Conservation (phyloP, 2,888 invertebrate genomes). For the Drosophila macrospina region DNA sequence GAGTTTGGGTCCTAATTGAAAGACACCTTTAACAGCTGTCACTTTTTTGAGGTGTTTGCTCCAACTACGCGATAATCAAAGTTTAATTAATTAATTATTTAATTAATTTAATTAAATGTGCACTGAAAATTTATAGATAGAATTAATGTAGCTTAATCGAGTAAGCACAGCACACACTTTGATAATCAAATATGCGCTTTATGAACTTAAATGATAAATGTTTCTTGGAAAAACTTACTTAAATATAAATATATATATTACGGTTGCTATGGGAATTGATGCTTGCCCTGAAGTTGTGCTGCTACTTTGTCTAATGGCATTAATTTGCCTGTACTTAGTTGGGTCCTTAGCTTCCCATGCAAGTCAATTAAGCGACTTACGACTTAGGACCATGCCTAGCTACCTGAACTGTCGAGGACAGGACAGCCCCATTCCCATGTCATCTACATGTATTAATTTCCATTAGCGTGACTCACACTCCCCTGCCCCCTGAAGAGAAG, state of each 20-base stretch:
- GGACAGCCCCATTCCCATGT: not conserved
- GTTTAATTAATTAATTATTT: too few species aligned
- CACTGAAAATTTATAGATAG: not conserved
- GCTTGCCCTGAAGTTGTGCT: not conserved
- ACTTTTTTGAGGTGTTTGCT: not conserved
- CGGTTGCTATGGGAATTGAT: not conserved
- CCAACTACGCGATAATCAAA: not conserved
- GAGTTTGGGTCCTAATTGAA: slow-evolving; percentile 60
- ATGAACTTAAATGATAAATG: not conserved
- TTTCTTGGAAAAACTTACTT: not conserved
- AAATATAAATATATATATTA: slow-evolving; percentile 1
- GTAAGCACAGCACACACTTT: not conserved
- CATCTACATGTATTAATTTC: slow-evolving; percentile 60
- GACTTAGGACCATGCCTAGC: slow-evolving; percentile 53
- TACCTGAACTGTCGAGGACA: slow-evolving; percentile 44
- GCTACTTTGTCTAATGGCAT: slow-evolving; percentile 22
- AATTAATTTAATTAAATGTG: too few species aligned
- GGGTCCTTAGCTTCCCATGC: slow-evolving; percentile 33
- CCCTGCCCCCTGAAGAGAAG: not conserved
- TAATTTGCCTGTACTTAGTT: slow-evolving; percentile 35
- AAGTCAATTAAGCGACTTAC: slow-evolving; percentile 65
- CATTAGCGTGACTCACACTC: slow-evolving; percentile 55
- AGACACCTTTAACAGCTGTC: slow-evolving; percentile 52
- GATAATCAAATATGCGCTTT: not conserved
- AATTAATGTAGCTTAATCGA: not conserved